A percentile compares a stretch with the other conserved stretches of the same genome.
phyloP scores from a whole-genome alignment of 2,113 vertebrate genomes.

The Podiceps cristatus region DNA sequence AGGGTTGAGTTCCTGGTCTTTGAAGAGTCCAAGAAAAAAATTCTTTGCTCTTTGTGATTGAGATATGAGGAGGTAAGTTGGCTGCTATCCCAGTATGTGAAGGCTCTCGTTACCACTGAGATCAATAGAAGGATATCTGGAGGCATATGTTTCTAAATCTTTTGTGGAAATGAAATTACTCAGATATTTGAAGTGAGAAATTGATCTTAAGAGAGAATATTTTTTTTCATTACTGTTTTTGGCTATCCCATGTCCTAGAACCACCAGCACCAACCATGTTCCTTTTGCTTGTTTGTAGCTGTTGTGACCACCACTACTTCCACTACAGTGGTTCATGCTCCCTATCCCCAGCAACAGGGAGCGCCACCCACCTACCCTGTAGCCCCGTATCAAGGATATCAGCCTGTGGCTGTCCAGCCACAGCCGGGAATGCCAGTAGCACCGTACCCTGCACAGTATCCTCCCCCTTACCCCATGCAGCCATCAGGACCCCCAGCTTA shows the following conservation, averaged over 20 bases:
- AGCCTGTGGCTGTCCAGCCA: constrained; percentile 81
- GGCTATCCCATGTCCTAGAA: not conserved
- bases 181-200: not conserved
- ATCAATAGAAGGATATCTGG: not conserved
- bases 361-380: constrained; percentile 76
- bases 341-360: constrained; percentile 80
- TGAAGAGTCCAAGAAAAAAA: not conserved
- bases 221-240: not conserved
- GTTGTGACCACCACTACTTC: constrained; percentile 81
- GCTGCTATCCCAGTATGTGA: not conserved
- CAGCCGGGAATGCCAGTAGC: constrained; percentile 67
- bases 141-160: not conserved
- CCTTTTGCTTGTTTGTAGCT: constrained; percentile 73
- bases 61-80: not conserved
- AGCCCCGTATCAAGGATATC: constrained; percentile 82
- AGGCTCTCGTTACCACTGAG: not conserved
- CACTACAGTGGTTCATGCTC: constrained; percentile 82
- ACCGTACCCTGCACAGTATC: constrained; percentile 77
- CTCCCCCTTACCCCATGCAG: constrained; percentile 74
- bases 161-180: not conserved
- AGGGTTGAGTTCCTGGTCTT: not conserved
- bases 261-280: not conserved
- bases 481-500: constrained; percentile 85
- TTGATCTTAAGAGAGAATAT: not conserved
- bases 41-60: not conserved